Evolutionary conservation across 2,113 vertebrate species (phyloP).

Genomic region (Brachypteracias leptosomus): DNA sequence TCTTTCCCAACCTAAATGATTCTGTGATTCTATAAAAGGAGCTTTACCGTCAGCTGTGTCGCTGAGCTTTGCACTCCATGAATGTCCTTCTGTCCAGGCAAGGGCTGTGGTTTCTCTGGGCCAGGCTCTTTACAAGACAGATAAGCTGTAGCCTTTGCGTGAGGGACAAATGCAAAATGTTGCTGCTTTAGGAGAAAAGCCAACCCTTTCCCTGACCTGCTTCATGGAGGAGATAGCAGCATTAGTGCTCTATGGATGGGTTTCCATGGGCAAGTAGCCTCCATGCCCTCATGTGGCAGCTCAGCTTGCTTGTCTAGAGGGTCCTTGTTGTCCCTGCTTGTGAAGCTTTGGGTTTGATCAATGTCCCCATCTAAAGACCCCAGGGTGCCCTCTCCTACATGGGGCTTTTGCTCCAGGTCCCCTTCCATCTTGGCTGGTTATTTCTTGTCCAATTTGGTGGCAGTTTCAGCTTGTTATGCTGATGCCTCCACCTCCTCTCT

Average conservation of each 20-base stretch:
- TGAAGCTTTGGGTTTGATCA: background rate
- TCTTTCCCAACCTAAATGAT: no score
- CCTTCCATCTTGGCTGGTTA: background rate
- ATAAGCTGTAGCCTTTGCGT: background rate
- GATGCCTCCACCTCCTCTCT: background rate
- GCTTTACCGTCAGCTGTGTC: background rate
- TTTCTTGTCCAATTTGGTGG: background rate
- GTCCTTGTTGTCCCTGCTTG: fast-evolving
- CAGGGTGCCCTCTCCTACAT: background rate
- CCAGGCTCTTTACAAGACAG: background rate
- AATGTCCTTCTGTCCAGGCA: background rate
- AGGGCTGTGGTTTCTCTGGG: background rate
- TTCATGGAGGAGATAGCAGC: background rate
- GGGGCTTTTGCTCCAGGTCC: background rate
- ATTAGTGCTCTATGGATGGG: background rate
- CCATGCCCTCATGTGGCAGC: background rate
- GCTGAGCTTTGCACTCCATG: background rate
- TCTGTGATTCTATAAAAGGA: background rate
- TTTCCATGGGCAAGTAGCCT: background rate
- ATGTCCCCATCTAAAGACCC: background rate
- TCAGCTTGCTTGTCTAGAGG: background rate
- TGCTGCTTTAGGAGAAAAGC: background rate
- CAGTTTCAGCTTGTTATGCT: background rate
- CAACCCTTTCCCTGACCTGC: background rate
- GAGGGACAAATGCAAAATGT: background rate